Evolutionary conservation across 2,797 vertebrate genomes (phyloP), one percentile per base, ranked within the genome.

Genomic region (Petrocephalus sullivani): DNA sequence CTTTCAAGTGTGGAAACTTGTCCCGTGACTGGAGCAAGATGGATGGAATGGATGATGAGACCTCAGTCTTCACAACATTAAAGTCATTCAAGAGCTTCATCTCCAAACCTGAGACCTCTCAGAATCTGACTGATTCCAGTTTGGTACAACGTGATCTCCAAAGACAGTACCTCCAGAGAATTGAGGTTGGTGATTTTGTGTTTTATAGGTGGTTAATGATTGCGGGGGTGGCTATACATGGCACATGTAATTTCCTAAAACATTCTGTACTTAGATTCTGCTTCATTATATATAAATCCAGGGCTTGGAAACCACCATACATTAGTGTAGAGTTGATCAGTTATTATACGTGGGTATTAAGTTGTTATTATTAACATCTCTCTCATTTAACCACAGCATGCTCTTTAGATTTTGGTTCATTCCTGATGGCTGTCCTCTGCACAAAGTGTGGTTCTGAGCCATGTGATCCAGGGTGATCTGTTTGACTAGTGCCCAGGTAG

Each of bases 61-160:
- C 98, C 85, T 96, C 96, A 0, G 97, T 99, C 49, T 94, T 99
- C 16, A 96, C 96, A 5, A 97, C 97, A 0, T 90, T 99, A 90
- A 97, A 96, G 87, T 98, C 97, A 23, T 96, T 98, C 90, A 97
- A 98, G 90, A 97, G 94, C 89, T 98, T 98, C 89, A 96, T 98
- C 90, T 96, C 97, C 0, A 94, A 94, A 87, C 92, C 94, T 46
- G 97, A 97, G 0, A 93, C 92, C 0, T 78, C 93, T 0, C 93
- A 95, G 21, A 92, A 91, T 23, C 90, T 93, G 87, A 89, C 93
- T 0, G 90, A 93, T 0, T 84, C 96, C 0, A 87, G 87, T 0
- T 92, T 92, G 0, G 92, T 91, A 21, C 93, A 91, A 0, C 94
- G 91, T 4, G 94, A 94, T 88, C 92, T 99, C 81, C 98, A 98